A percentile compares a stretch with the other conserved stretches of the same genome.
phyloP scores from a whole-genome alignment of 2,797 vertebrate genomes.

The Bradypodion ventrale region DNA sequence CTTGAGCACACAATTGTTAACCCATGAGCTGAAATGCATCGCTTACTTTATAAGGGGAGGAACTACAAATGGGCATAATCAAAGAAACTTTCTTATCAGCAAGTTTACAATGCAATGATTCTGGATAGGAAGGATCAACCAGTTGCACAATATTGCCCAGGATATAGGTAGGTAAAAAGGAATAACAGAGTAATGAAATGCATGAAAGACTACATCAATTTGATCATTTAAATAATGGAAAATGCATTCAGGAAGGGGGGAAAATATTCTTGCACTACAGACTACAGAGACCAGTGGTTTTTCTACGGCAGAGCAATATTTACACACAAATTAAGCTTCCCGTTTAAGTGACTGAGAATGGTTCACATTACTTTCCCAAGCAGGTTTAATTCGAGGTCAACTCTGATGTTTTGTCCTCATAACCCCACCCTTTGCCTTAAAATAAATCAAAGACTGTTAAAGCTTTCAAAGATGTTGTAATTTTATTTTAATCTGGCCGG shows the following conservation, averaged over 20 bases:
- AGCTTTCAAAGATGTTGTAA: not conserved
- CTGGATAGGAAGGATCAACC: no score
- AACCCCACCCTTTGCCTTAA: constrained; percentile 22
- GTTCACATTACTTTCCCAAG: constrained; percentile 10
- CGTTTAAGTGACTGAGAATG: no score
- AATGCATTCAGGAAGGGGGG: not conserved
- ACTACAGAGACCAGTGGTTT: not conserved
- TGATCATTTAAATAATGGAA: not conserved
- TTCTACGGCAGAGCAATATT: not conserved
- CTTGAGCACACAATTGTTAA: constrained; percentile 19
- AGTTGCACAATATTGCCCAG: no score
- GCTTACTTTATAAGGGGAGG: not conserved
- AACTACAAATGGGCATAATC: no score
- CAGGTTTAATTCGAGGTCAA: constrained; percentile 44
- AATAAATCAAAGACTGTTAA: constrained; percentile 4
- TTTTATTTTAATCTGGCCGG: not conserved
- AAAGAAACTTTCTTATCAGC: not conserved
- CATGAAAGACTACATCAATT: not conserved
- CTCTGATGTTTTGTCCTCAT: not conserved
- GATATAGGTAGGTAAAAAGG: not conserved
- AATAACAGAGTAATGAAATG: not conserved
- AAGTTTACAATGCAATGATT: no score
- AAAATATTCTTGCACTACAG: not conserved
- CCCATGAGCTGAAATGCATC: not conserved
- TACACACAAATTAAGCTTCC: not conserved